A percentile compares a stretch with the other conserved stretches of the same genome.
Evolutionary conservation across 2,888 invertebrate genomes (phyloP).

Genomic region (Ochlodes sylvanus): DNA sequence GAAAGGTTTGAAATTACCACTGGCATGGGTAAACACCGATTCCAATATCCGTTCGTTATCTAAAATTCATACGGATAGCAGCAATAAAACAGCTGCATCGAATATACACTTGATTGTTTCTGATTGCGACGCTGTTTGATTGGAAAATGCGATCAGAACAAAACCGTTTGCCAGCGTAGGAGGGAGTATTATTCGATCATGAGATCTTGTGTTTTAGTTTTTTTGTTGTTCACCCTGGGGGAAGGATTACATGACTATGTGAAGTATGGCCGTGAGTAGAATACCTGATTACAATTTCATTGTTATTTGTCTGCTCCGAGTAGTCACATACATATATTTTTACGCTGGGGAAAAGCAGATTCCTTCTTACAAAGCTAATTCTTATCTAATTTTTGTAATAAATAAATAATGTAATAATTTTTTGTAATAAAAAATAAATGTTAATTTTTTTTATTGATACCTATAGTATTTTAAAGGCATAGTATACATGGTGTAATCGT

Average conservation of each 20-base stretch:
- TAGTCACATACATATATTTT: no score
- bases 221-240: slow-evolving; percentile 40
- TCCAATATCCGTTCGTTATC: slow-evolving; percentile 50
- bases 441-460: no score
- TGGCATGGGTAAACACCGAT: slow-evolving; percentile 37
- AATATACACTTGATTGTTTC: slow-evolving; percentile 65
- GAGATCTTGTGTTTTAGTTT: slow-evolving; percentile 43
- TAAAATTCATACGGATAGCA: slow-evolving; percentile 63
- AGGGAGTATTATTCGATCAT: slow-evolving; percentile 44
- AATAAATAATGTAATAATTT: no score
- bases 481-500: no score
- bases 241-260: slow-evolving; percentile 63
- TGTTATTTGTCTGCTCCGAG: no score
- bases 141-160: slow-evolving; percentile 47
- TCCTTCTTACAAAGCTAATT: no score
- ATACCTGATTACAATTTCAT: background rate
- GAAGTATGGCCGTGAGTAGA: slow-evolving; percentile 73
- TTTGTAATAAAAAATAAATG: no score
- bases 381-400: no score
- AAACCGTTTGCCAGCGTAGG: slow-evolving; percentile 1
- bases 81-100: slow-evolving; percentile 66
- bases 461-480: no score
- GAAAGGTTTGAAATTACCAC: slow-evolving; percentile 26
- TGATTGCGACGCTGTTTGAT: slow-evolving; percentile 55
- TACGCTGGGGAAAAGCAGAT: no score